phyloP scores from a whole-genome alignment of 2,113 vertebrate genomes.

The Aegotheles bennettii region DNA sequence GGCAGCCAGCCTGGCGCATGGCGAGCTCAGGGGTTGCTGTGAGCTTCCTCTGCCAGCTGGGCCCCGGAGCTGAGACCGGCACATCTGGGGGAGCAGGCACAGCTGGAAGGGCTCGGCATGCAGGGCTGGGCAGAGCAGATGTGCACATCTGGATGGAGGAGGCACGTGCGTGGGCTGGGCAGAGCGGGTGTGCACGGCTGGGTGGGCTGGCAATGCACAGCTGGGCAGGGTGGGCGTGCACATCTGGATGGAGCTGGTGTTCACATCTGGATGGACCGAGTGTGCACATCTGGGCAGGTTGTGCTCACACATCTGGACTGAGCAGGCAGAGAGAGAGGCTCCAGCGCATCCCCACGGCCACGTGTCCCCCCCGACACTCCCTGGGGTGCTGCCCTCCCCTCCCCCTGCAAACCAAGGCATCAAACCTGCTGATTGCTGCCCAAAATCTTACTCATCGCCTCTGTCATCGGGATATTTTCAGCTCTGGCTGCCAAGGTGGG shows the following conservation, averaged over 20 bases:
- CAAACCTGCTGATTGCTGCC: background rate
- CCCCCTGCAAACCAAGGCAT: accelerated
- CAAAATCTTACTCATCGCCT: background rate
- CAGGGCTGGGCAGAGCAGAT: background rate
- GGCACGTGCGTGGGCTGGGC: no score
- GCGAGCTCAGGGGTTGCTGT: background rate
- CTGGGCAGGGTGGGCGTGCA: no score
- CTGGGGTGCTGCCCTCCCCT: background rate
- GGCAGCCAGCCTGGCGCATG: background rate
- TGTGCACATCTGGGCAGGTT: background rate
- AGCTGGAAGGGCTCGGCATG: background rate
- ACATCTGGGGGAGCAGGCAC: background rate
- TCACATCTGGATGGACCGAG: background rate
- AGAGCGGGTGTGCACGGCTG: background rate
- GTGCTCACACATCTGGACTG: background rate
- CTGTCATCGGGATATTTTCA: accelerated
- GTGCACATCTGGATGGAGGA: background rate
- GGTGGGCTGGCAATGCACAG: background rate
- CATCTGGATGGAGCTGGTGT: no score
- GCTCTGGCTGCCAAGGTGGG: background rate
- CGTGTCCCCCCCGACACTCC: background rate
- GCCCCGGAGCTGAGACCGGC: accelerated
- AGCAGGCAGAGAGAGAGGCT: background rate
- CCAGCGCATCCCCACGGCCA: background rate
- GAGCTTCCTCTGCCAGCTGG: background rate